A percentile compares a stretch with the other conserved stretches of the same genome.
Conservation (phyloP, 2,888 invertebrate genomes). For the Agrotis puta region DNA sequence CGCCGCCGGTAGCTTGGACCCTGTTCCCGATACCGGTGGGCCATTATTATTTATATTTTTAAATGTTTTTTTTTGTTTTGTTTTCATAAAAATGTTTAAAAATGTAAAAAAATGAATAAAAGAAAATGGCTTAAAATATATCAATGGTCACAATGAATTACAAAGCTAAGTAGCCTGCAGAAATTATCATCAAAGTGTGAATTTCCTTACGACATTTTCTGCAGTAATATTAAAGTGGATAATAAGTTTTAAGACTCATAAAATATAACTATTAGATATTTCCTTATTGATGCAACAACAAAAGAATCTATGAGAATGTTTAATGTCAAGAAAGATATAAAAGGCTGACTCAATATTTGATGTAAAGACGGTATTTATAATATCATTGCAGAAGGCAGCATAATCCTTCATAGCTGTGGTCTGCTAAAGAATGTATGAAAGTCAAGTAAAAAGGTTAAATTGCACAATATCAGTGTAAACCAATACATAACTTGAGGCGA, state of each 20-base stretch:
- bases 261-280: background rate
- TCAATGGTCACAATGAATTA: background rate
- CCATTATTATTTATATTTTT: no score
- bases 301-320: background rate
- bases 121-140: background rate
- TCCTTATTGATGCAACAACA: constrained; percentile 33
- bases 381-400: no score
- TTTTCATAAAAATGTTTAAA: no score
- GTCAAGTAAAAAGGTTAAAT: constrained; percentile 39
- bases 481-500: constrained; percentile 44
- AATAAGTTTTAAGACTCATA: constrained; percentile 19
- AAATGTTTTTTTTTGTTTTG: no score
- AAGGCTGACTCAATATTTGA: constrained; percentile 13
- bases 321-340: background rate
- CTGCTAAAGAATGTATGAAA: constrained; percentile 28
- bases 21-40: no score
- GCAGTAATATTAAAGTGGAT: constrained; percentile 18
- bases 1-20: no score
- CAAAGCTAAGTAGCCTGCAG: background rate
- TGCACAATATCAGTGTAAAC: constrained; percentile 46
- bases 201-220: constrained; percentile 32
- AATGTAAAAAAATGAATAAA: no score
- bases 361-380: no score
- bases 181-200: constrained; percentile 21
- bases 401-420: background rate